Evolutionary conservation across 2,797 vertebrate species (phyloP), one percentile per base, ranked within the genome.

Genomic region (Dryobates pubescens): DNA sequence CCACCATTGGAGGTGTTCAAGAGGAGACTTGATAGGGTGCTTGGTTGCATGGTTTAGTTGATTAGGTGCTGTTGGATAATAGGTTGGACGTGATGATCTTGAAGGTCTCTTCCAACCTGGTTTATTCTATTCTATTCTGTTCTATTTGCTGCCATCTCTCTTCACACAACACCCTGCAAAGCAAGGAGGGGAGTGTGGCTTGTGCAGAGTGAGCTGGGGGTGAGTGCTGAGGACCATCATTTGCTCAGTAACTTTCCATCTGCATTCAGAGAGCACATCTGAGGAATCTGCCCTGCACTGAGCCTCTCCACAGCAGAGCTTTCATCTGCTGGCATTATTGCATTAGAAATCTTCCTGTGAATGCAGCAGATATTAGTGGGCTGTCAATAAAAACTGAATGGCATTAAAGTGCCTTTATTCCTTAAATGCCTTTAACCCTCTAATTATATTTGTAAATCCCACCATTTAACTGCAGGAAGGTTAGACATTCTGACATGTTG

Each of bases 381-480:
- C 32, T 91, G 81, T 80, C 92, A 90, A 92, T 93, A 92, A 90
- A 95, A 95, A 57, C 45, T 18, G 71, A 77, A 58, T 10, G 68
- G 11, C 83, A 61, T 82, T 94, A 30, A 83, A 88, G 71, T 14
- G 83, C 88, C 90, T 93, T 94, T 79, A 82, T 90, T 90, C 68
- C 29, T 93, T 65, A 94, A 94, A 94, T 27, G 87, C 58, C 86
- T 90, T 96, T 93, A 92, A 92, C 88, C 45, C 63, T 64, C 76
- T 91, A 91, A 96, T 92, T 91, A 59, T 68, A 88, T 81, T 84
- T 76, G 80, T 58, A 91, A 86, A 93, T 79, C 57, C 77, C 3
- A 2, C 85, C 77, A 8, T 58, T 90, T 53, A 88, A 64, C 61
- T 32, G 59, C 29, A 36, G 19, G 29, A 23, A 75, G 86, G 70